phyloP scores from a whole-genome alignment of 2,797 vertebrate genomes.

The Ctenopoma kingsleyae region DNA sequence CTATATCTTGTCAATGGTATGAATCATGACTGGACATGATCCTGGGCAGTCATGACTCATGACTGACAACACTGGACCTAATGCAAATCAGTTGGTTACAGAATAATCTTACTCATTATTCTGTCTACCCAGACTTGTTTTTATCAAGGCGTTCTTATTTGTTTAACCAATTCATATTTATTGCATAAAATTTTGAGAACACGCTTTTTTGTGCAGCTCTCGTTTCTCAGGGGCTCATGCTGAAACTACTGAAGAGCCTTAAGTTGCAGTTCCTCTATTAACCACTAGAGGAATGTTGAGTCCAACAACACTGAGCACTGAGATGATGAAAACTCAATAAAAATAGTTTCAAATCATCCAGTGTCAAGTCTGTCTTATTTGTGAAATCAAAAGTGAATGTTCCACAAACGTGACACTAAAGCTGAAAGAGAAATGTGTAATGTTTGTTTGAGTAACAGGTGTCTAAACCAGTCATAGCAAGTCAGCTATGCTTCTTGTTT shows the following conservation, averaged over 20 bases:
- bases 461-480: background rate
- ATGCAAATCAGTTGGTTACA: too few species aligned
- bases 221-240: too few species aligned
- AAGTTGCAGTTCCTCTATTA: slow-evolving; percentile 36
- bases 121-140: too few species aligned
- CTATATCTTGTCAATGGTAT: too few species aligned
- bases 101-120: too few species aligned
- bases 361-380: background rate
- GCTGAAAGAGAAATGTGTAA: background rate
- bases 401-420: slow-evolving; percentile 7
- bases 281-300: slow-evolving; percentile 44
- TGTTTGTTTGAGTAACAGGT: slow-evolving; percentile 2
- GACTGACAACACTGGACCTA: background rate
- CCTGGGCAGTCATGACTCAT: too few species aligned
- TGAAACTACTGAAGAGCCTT: background rate
- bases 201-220: too few species aligned
- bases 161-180: too few species aligned
- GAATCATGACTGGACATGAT: too few species aligned
- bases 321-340: background rate
- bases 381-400: slow-evolving; percentile 6
- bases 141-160: too few species aligned
- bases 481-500: background rate
- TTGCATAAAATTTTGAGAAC: too few species aligned
- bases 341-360: background rate
- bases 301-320: background rate